phyloP scores from a whole-genome alignment of 2,113 vertebrate species.

The Oncorhynchus tshawytscha region DNA sequence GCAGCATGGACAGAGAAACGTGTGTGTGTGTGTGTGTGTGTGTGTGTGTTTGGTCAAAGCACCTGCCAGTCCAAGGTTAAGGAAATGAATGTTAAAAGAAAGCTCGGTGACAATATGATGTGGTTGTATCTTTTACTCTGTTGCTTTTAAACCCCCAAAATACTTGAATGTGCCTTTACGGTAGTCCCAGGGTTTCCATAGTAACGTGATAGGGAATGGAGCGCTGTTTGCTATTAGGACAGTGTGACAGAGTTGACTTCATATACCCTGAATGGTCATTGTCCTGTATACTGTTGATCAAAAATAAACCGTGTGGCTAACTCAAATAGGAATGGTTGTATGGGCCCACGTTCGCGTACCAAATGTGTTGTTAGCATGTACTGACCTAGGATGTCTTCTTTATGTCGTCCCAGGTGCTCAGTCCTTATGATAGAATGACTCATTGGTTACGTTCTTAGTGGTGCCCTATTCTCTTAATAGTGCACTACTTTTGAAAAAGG shows the following conservation, averaged over 20 bases:
- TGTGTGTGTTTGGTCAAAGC: slow-evolving; percentile 18
- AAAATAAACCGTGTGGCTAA: background rate
- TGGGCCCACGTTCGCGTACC: slow-evolving; percentile 8
- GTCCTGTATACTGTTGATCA: slow-evolving; percentile 5
- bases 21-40: too few relatives aligned
- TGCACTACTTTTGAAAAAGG: too few relatives aligned
- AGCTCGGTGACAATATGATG: background rate
- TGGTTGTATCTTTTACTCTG: background rate
- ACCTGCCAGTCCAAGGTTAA: slow-evolving; percentile 11
- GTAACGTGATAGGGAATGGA: slow-evolving; percentile 2
- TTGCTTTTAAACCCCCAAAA: slow-evolving; percentile 16
- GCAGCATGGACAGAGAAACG: background rate
- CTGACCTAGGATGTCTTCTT: background rate
- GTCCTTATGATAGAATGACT: slow-evolving; percentile 10
- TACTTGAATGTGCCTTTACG: slow-evolving; percentile 60
- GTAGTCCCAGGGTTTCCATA: slow-evolving; percentile 17
- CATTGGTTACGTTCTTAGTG: background rate
- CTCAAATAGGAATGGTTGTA: slow-evolving; percentile 8
- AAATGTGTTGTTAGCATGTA: slow-evolving; percentile 25
- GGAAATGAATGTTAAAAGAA: background rate
- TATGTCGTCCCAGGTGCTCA: background rate
- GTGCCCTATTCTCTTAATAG: too few relatives aligned
- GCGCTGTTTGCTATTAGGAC: slow-evolving; percentile 14
- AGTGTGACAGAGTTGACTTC: slow-evolving; percentile 5
- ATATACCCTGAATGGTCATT: background rate